A percentile compares a stretch with the other conserved stretches of the same genome.
These are phyloP conservation scores for Phortica variegata DNA, from an alignment of 1,140 invertebrate species.

Conservation along the genomic window DNA sequence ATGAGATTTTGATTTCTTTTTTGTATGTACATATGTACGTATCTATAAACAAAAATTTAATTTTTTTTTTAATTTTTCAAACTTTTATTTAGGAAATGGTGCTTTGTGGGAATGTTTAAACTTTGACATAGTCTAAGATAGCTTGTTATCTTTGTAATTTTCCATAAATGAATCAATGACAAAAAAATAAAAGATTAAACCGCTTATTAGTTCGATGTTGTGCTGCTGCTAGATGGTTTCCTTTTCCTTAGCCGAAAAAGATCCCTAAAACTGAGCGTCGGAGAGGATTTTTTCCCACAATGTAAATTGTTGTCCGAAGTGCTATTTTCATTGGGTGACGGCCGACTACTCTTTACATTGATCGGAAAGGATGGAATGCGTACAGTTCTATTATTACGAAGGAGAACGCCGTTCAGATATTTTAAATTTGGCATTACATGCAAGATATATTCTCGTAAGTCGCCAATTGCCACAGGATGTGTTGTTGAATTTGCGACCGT, in stretches of 20 bases:
- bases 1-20: too few relatives aligned
- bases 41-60: too few relatives aligned
- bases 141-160: too few relatives aligned
- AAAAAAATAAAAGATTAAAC: too few relatives aligned
- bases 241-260: constrained; percentile 33
- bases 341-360: constrained; percentile 2
- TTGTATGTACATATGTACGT: too few relatives aligned
- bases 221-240: constrained; percentile 9
- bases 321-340: constrained; percentile 18
- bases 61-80: too few relatives aligned
- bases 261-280: constrained; percentile 33
- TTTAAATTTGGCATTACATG: constrained; percentile 36
- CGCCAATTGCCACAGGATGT: not conserved
- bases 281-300: constrained; percentile 10
- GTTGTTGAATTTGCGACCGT: constrained; percentile 3
- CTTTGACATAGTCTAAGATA: too few relatives aligned
- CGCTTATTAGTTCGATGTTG: too few relatives aligned
- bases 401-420: constrained; percentile 36
- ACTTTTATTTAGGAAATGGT: too few relatives aligned
- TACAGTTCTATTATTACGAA: too few relatives aligned
- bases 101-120: too few relatives aligned
- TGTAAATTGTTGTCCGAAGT: constrained; percentile 27
- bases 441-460: constrained; percentile 34
- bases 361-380: constrained; percentile 3
- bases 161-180: too few relatives aligned